Conservation (phyloP, 1,140 invertebrate genomes). For the Diuraphis noxia region DNA sequence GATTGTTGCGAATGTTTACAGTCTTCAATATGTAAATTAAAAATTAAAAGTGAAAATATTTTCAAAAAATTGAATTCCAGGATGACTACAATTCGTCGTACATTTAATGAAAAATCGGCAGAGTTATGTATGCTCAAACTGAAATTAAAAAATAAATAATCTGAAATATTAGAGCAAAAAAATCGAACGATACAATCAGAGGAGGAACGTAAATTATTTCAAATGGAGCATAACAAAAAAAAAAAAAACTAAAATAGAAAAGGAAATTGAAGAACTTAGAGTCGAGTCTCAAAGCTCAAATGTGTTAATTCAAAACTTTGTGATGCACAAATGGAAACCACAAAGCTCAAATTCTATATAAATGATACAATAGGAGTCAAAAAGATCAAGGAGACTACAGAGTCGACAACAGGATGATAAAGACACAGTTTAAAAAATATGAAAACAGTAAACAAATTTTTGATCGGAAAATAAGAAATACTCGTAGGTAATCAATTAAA, state of each 20-base stretch:
- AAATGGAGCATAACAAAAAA: neutral
- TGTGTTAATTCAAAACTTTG: neutral
- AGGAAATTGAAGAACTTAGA: neutral
- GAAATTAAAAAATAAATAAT: neutral
- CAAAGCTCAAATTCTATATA: neutral
- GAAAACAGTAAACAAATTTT: neutral
- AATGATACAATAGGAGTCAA: neutral
- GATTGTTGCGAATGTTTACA: neutral
- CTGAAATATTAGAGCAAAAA: neutral
- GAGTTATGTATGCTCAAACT: neutral
- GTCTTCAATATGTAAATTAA: neutral
- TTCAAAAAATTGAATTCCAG: neutral
- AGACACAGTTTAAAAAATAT: neutral
- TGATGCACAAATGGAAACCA: neutral
- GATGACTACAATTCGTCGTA: neutral
- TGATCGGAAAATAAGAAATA: neutral
- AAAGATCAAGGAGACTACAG: neutral
- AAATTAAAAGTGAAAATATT: neutral
- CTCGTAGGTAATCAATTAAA: neutral
- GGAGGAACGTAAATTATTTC: neutral
- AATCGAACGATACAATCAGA: neutral
- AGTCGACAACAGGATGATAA: neutral
- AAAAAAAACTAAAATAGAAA: neutral
- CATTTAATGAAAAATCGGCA: neutral
- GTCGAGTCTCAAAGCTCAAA: neutral